Conservation (phyloP, 1,140 invertebrate species). For the Polyergus mexicanus region DNA sequence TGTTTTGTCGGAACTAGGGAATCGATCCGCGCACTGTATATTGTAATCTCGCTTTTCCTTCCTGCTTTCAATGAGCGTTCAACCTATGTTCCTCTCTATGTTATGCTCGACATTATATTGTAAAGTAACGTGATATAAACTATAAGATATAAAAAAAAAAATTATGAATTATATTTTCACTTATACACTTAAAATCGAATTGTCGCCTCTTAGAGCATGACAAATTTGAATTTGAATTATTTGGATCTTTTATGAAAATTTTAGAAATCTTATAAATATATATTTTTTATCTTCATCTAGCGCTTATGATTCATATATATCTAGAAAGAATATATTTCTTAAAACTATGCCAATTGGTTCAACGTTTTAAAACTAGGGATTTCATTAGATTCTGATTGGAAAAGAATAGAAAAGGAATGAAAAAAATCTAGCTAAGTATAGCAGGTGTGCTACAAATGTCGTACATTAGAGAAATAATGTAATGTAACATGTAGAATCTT, state of each 20-base stretch:
- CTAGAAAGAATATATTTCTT: background rate
- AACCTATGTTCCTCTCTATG: background rate
- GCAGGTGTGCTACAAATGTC: background rate
- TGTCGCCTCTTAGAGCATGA: background rate
- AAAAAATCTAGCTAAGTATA: background rate
- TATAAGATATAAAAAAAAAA: background rate
- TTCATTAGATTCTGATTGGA: background rate
- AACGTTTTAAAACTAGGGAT: background rate
- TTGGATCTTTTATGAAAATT: background rate
- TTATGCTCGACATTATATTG: no score
- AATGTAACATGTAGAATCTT: background rate
- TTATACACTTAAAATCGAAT: background rate
- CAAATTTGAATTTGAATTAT: background rate
- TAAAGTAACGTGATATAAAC: background rate
- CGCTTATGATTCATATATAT: background rate
- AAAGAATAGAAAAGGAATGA: background rate
- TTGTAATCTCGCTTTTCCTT: conserved; percentile 2
- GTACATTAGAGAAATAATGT: background rate
- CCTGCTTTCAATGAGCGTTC: background rate
- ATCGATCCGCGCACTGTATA: conserved; percentile 32
- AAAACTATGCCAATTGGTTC: background rate
- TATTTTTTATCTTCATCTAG: background rate
- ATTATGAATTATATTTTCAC: background rate
- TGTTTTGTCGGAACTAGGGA: conserved; percentile 23
- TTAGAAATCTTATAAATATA: background rate